Evolutionary conservation across 2,113 vertebrate genomes (phyloP).

Genomic region (Tenrec ecaudatus): DNA sequence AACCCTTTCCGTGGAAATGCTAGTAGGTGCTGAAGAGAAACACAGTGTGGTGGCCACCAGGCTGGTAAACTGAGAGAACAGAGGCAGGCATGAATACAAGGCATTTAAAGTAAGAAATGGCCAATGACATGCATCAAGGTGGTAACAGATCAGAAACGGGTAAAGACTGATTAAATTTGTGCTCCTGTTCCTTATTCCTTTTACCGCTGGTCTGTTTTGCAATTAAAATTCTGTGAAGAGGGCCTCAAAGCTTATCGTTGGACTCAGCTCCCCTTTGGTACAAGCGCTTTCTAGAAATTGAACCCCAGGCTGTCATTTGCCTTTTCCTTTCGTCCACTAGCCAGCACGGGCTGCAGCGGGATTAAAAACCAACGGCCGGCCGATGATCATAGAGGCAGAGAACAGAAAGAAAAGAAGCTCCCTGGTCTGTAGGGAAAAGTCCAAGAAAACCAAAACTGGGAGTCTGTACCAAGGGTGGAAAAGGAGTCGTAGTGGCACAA

Average conservation of each 20-base stretch:
- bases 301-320: constrained; percentile 36
- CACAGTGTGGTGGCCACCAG: constrained; percentile 76
- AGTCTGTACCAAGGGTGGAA: neutral
- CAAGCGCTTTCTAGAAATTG: constrained; percentile 9
- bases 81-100: constrained; percentile 80
- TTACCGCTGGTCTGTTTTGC: constrained; percentile 59
- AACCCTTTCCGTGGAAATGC: constrained; percentile 81
- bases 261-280: neutral
- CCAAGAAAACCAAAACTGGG: neutral
- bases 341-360: neutral
- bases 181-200: constrained; percentile 34
- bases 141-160: constrained; percentile 39
- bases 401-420: neutral
- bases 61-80: constrained; percentile 72
- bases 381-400: neutral
- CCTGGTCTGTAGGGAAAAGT: neutral
- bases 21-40: constrained; percentile 81
- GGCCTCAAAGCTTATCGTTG: neutral
- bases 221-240: constrained; percentile 2
- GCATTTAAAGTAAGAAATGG: constrained; percentile 82
- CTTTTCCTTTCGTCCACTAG: neutral
- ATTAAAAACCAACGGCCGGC: neutral
- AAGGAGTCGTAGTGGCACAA: neutral
- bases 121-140: constrained; percentile 79
- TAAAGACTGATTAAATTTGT: constrained; percentile 63